phyloP scores from a whole-genome alignment of 1,140 invertebrate genomes.

The Acromyrmex heyeri region DNA sequence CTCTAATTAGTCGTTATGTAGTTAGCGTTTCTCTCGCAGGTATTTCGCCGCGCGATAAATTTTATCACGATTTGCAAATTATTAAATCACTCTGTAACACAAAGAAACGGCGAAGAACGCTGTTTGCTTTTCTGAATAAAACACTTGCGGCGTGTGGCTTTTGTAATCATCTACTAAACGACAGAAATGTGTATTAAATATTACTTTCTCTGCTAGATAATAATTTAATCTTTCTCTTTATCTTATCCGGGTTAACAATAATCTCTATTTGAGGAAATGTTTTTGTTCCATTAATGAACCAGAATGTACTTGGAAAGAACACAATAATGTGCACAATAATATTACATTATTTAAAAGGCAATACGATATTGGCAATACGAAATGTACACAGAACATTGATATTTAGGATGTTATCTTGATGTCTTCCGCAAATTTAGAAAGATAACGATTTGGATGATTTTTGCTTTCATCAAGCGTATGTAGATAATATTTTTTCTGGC shows the following conservation, averaged over 20 bases:
- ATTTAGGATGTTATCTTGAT: not conserved
- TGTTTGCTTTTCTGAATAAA: not conserved
- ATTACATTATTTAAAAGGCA: constrained; percentile 28
- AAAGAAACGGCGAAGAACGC: not conserved
- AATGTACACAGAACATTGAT: constrained; percentile 1
- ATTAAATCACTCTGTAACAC: not conserved
- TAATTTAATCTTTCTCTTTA: not conserved
- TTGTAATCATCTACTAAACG: not conserved
- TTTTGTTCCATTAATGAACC: not conserved
- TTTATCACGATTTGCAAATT: not conserved
- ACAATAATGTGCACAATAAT: no score
- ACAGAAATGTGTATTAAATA: not conserved
- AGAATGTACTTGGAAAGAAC: not conserved
- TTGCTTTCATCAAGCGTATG: not conserved
- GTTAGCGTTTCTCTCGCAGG: constrained; percentile 22
- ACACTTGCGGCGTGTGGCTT: not conserved
- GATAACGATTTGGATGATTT: not conserved
- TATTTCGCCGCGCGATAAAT: not conserved
- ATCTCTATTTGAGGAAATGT: not conserved
- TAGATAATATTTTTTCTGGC: not conserved
- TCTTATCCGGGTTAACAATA: not conserved
- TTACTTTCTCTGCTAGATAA: not conserved
- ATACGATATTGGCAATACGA: not conserved
- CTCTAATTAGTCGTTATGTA: constrained; percentile 30
- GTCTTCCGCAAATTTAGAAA: constrained; percentile 18